Evolutionary conservation across 2,797 vertebrate species (phyloP).

Genomic region (Typhlichthys eigenmanni): DNA sequence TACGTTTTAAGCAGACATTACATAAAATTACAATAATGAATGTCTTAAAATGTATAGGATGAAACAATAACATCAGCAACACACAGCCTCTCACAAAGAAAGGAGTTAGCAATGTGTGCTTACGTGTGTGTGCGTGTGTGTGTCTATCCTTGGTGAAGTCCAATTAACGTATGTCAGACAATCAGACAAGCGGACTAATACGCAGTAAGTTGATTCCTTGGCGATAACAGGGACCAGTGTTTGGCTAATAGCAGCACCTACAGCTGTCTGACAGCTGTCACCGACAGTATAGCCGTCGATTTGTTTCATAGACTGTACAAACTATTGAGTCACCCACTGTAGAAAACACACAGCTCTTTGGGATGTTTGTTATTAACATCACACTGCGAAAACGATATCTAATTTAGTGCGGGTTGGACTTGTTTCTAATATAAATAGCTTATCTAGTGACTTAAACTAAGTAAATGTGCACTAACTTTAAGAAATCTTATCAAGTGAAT

Average conservation of each 20-base stretch:
- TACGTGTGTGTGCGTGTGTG: neutral
- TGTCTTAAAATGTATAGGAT: too few relatives aligned
- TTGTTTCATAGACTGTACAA: slow-evolving; percentile 32
- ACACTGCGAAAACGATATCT: slow-evolving; percentile 1
- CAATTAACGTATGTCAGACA: slow-evolving; percentile 28
- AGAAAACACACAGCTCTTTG: slow-evolving; percentile 46
- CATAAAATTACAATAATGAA: too few relatives aligned
- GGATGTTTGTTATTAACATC: slow-evolving; percentile 68
- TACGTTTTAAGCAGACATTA: too few relatives aligned
- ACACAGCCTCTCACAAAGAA: neutral
- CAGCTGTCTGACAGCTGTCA: neutral
- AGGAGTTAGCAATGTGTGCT: too few relatives aligned
- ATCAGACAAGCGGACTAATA: slow-evolving; percentile 29
- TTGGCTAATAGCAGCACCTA: slow-evolving; percentile 26
- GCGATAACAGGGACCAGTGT: slow-evolving; percentile 13
- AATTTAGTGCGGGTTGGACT: too few relatives aligned
- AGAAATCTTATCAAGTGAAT: too few relatives aligned
- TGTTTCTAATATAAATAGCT: too few relatives aligned
- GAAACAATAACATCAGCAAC: neutral
- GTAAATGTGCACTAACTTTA: too few relatives aligned
- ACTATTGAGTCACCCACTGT: slow-evolving; percentile 30
- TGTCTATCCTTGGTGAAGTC: slow-evolving; percentile 3
- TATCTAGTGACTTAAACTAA: too few relatives aligned
- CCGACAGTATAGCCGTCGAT: slow-evolving; percentile 7
- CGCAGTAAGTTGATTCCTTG: slow-evolving; percentile 6